A percentile compares a stretch with the other conserved stretches of the same genome.
phyloP scores from a whole-genome alignment of 2,888 invertebrate genomes.

The Linyphia triangularis region DNA sequence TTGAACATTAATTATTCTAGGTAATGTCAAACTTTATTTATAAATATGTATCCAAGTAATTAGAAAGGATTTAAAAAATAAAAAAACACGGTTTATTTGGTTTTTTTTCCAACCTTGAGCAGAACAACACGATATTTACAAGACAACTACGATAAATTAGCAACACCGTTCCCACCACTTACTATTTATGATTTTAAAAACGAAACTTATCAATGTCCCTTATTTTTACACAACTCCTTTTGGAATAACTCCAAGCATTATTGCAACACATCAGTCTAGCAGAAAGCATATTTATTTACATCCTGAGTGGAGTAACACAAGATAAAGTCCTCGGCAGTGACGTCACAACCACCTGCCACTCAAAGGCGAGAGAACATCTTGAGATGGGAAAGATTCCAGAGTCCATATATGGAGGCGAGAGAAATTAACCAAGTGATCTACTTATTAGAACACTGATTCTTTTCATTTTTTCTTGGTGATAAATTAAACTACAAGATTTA shows the following conservation, averaged over 20 bases:
- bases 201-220: background rate
- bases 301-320: slow-evolving; percentile 26
- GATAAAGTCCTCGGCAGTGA: slow-evolving; percentile 36
- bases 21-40: no score
- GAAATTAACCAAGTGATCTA: slow-evolving; percentile 13
- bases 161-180: background rate
- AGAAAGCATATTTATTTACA: slow-evolving; percentile 62
- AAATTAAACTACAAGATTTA: slow-evolving; percentile 28
- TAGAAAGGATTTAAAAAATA: no score
- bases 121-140: no score
- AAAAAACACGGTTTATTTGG: no score
- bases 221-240: background rate
- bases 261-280: background rate
- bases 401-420: slow-evolving; percentile 54
- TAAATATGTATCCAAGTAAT: no score
- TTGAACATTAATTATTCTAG: no score
- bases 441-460: slow-evolving; percentile 44
- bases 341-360: slow-evolving; percentile 74
- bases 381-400: slow-evolving; percentile 38
- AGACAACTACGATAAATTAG: no score
- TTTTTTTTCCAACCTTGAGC: no score
- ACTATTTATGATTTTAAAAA: background rate
- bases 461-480: background rate
- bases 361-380: slow-evolving; percentile 35
- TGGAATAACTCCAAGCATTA: slow-evolving; percentile 12